Conservation (phyloP, 2,113 vertebrate species). For the Vulpes lagopus region DNA sequence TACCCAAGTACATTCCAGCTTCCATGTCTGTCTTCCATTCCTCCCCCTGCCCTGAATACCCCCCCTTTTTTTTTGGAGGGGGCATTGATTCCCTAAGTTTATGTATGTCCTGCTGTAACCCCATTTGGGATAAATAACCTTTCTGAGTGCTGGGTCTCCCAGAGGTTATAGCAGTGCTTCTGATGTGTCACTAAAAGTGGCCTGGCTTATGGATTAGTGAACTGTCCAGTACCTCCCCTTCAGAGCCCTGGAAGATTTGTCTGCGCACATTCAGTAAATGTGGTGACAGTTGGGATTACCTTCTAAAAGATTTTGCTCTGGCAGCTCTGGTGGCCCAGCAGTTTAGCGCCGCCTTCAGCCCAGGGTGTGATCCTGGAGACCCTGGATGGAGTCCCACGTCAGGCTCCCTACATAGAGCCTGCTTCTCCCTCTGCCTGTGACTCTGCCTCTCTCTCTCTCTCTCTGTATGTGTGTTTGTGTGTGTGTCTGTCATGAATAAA, state of each 20-base stretch:
- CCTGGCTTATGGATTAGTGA: background rate
- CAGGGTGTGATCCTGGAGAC: too few relatives aligned
- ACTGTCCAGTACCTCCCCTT: background rate
- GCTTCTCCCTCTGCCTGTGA: too few relatives aligned
- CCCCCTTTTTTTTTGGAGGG: background rate
- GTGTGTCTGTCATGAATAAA: too few relatives aligned
- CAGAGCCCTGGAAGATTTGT: background rate
- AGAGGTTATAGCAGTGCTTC: background rate
- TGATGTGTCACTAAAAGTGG: background rate
- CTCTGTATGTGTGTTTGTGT: too few relatives aligned
- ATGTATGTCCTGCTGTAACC: background rate
- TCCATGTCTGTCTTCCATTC: background rate
- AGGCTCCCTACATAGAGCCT: too few relatives aligned
- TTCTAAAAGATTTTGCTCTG: background rate
- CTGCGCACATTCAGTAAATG: background rate
- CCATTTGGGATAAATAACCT: background rate
- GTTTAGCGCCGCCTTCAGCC: too few relatives aligned
- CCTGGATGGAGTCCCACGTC: too few relatives aligned
- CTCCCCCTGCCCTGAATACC: background rate
- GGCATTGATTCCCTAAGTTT: background rate
- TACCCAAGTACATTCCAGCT: background rate
- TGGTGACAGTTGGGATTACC: background rate
- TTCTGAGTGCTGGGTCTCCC: background rate
- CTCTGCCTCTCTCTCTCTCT: too few relatives aligned
- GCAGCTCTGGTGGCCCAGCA: too few relatives aligned